A percentile compares a stretch with the other conserved stretches of the same genome.
phyloP scores from a whole-genome alignment of 2,113 vertebrate genomes.

The Notarius lentiginosus region DNA sequence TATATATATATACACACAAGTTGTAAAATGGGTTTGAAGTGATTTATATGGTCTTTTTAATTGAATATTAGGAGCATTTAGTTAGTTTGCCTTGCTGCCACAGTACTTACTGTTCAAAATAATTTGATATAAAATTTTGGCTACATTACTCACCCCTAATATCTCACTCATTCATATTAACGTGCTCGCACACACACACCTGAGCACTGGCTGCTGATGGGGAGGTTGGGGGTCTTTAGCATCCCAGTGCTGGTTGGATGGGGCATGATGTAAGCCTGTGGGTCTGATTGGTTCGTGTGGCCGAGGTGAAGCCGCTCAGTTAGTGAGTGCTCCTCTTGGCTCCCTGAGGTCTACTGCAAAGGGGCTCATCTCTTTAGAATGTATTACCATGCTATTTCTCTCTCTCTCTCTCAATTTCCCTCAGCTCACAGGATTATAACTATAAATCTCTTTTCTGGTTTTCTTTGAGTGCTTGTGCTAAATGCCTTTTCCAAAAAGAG shows the following conservation, averaged over 20 bases:
- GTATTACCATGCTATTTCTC: slow-evolving; percentile 59
- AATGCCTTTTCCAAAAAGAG: neutral
- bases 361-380: slow-evolving; percentile 65
- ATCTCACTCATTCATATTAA: neutral
- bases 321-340: slow-evolving; percentile 53
- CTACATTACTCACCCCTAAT: too few relatives aligned
- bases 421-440: slow-evolving; percentile 47
- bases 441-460: slow-evolving; percentile 18
- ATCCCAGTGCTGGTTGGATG: slow-evolving; percentile 33
- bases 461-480: neutral
- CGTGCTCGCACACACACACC: slow-evolving; percentile 4
- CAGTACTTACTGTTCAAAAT: neutral
- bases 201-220: neutral
- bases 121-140: neutral
- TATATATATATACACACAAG: too few relatives aligned
- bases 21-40: neutral
- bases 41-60: neutral
- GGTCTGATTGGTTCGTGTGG: slow-evolving; percentile 62
- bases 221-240: slow-evolving; percentile 34
- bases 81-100: neutral
- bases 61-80: neutral
- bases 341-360: slow-evolving; percentile 65
- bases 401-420: slow-evolving; percentile 45
- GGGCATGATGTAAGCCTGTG: slow-evolving; percentile 38
- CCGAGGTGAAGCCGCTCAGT: slow-evolving; percentile 47